phyloP scores from a whole-genome alignment of 2,888 invertebrate genomes.

The Odontocolon sp. region DNA sequence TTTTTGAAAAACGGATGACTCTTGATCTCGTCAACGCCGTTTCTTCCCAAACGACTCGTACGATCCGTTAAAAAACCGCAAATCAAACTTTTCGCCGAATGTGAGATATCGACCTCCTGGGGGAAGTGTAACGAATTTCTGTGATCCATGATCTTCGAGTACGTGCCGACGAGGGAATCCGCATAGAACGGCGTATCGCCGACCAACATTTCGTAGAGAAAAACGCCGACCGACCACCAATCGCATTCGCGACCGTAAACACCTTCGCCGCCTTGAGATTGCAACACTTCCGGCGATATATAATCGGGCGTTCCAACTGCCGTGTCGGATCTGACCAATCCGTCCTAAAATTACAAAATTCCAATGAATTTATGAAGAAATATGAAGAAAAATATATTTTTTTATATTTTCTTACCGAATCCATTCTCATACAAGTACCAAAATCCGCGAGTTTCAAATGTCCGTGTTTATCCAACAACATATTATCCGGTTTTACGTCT shows the following conservation, averaged over 20 bases:
- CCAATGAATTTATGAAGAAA: neutral
- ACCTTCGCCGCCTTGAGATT: constrained; percentile 97
- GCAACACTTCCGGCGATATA: constrained; percentile 98
- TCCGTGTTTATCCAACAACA: constrained; percentile 96
- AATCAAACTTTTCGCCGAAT: constrained; percentile 93
- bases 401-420: constrained; percentile 83
- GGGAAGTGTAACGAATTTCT: constrained; percentile 97
- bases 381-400: neutral
- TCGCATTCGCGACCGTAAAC: constrained; percentile 99
- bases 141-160: constrained; percentile 99
- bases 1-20: constrained; percentile 97
- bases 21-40: constrained; percentile 97
- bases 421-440: constrained; percentile 99
- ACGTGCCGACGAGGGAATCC: constrained; percentile 98
- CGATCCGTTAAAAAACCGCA: constrained; percentile 97
- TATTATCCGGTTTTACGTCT: constrained; percentile 99
- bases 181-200: constrained; percentile 99
- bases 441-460: constrained; percentile 99
- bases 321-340: constrained; percentile 96
- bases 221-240: constrained; percentile 99
- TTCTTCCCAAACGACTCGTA: constrained; percentile 92
- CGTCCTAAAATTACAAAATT: constrained; percentile 84
- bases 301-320: constrained; percentile 99
- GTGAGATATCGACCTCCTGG: constrained; percentile 95
- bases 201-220: constrained; percentile 99